Evolutionary conservation across 1,140 invertebrate genomes (phyloP).

Genomic region (Cyclargus thomasi): DNA sequence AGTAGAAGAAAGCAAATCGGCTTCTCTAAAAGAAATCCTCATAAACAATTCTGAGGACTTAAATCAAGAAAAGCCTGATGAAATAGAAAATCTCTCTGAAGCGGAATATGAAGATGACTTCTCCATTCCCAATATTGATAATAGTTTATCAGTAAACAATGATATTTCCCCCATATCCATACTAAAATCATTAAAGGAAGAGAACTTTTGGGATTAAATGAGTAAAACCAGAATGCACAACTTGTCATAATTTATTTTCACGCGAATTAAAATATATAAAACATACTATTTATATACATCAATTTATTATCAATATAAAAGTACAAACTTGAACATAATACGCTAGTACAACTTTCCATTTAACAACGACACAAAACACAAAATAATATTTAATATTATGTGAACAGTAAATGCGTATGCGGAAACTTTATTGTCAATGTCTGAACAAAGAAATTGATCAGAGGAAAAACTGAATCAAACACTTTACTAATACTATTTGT

Average conservation of each 20-base stretch:
- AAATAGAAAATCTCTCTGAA: conserved; percentile 28
- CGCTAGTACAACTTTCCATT: conserved; percentile 37
- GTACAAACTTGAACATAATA: conserved; percentile 50
- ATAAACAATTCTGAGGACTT: conserved; percentile 32
- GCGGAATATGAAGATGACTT: conserved; percentile 52
- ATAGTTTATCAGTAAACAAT: conserved; percentile 41
- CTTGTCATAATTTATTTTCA: conserved; percentile 63
- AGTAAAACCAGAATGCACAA: conserved; percentile 41
- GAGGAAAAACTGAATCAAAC: conserved; percentile 25
- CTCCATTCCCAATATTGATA: conserved; percentile 50
- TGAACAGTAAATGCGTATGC: conserved; percentile 31
- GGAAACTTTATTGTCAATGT: conserved; percentile 31
- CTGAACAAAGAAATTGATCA: conserved; percentile 25
- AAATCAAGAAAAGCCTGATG: conserved; percentile 26
- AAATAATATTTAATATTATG: conserved; percentile 16
- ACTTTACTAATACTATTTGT: conserved; percentile 11
- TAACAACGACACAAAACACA: conserved; percentile 25
- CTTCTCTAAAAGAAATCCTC: neutral
- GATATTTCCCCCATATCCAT: conserved; percentile 47
- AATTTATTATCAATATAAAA: conserved; percentile 59
- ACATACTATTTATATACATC: conserved; percentile 48
- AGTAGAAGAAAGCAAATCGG: conserved; percentile 25
- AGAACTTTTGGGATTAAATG: conserved; percentile 60
- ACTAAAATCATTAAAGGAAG: conserved; percentile 48
- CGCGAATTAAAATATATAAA: conserved; percentile 58